A percentile compares a stretch with the other conserved stretches of the same genome.
Evolutionary conservation across 2,113 vertebrate species (phyloP).

Genomic region (Actenoides lindsayi): DNA sequence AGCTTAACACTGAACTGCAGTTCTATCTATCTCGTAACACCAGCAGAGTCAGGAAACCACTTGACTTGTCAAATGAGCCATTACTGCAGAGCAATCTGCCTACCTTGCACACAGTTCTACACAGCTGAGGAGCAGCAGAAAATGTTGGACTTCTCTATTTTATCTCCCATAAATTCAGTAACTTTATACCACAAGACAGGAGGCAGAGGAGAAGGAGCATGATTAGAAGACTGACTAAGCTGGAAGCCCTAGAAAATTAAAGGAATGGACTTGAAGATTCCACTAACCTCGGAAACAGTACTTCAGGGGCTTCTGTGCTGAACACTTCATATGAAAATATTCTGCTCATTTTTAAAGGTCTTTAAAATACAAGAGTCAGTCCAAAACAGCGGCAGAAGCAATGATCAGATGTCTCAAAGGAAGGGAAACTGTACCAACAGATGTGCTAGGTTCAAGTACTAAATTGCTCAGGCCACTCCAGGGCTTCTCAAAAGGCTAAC

Average conservation of each 20-base stretch:
- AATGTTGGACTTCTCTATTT: accelerated
- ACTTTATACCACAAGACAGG: not conserved
- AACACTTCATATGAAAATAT: not conserved
- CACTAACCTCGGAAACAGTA: not conserved
- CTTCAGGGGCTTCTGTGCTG: not conserved
- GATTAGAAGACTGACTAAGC: not conserved
- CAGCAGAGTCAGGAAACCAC: not conserved
- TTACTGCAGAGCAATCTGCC: not conserved
- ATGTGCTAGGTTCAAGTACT: not conserved
- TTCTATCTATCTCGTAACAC: not conserved
- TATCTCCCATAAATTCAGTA: accelerated
- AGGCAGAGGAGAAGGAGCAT: not conserved
- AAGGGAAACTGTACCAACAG: not conserved
- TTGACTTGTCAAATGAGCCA: not conserved
- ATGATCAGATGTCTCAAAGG: not conserved
- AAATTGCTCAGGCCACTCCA: not conserved
- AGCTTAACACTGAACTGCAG: not conserved
- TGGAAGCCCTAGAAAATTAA: not conserved
- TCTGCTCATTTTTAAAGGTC: not conserved
- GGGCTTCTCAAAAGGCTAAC: not conserved
- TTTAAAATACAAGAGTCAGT: not conserved
- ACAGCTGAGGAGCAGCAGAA: not conserved
- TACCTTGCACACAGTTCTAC: not conserved
- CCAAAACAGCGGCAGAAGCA: not conserved
- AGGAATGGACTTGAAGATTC: not conserved